Percentiles rank a stretch among this genome's conserved stretches.
Evolutionary conservation across 2,888 invertebrate species (phyloP).

Genomic region (Tetragonula carbonaria): DNA sequence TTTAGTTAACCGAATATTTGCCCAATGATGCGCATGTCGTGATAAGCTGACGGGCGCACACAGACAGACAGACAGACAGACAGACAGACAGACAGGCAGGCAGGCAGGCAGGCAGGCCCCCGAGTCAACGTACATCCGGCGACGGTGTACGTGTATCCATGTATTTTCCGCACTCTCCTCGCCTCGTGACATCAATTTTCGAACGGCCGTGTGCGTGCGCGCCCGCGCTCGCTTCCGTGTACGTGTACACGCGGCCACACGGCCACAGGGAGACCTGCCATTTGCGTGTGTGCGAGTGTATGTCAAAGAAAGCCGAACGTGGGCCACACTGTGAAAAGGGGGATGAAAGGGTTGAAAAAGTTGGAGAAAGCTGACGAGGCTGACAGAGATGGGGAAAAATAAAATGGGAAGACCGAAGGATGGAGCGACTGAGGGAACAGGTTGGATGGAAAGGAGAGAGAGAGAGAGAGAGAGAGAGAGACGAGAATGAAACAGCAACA

Average conservation of each 20-base stretch:
- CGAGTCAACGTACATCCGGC: conserved; percentile 62
- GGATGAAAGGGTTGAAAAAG: conserved; percentile 41
- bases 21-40: conserved; percentile 73
- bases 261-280: background rate
- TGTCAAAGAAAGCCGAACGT: conserved; percentile 57
- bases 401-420: background rate
- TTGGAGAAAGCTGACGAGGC: conserved; percentile 9
- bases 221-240: background rate
- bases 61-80: conserved; percentile 39
- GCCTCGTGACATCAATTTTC: conserved; percentile 68
- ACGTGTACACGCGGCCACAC: background rate
- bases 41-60: conserved; percentile 67
- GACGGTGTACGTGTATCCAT: conserved; percentile 43
- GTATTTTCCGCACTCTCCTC: conserved; percentile 62
- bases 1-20: conserved; percentile 76
- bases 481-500: conserved; percentile 21
- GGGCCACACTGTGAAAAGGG: conserved; percentile 41
- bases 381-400: conserved; percentile 1
- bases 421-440: background rate
- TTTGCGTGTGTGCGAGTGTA: conserved; percentile 19
- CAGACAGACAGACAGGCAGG: conserved; percentile 16
- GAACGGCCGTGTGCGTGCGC: conserved; percentile 35
- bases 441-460: background rate
- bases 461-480: conserved; percentile 2
- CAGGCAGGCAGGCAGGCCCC: background rate